Evolutionary conservation across 2,113 vertebrate species (phyloP), one percentile per base, ranked within the genome.

Genomic region (Platanista minor): DNA sequence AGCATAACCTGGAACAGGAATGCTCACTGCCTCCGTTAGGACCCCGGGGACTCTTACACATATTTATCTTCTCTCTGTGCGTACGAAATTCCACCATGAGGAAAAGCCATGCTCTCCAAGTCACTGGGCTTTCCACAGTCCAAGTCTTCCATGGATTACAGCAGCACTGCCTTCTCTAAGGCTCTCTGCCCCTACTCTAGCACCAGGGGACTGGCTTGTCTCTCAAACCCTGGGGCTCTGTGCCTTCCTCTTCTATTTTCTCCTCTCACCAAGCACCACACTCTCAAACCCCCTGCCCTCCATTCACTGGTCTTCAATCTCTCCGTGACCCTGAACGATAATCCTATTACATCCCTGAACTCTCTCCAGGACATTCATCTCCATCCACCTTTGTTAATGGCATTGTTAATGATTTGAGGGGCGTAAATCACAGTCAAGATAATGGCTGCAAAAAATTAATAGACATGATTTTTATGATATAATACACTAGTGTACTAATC

Each of bases 391-490:
- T 98, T 99, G 98, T 98, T 98, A 99, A 98, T 98, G 98, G 97
- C 98, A 97, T 86, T 97, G 97, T 98, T 99, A 99, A 99, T 98
- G 97, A 98, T 98, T 98, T 98, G 93, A 98, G 93, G 59, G 95
- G 96, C 98, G 97, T 98, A 99, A 98, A 99, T 99, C 98, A 98
- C 93, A 97, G 97, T 97, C 97, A 97, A 98, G 98, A 97, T 98
- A 99, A 98, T 98, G 97, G 98, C 98, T 96, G 95, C 97, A 99
- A 98, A 98, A 98, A 98, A 98, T 99, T 98, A 98, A 98, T 98
- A 98, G 98, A 98, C 97, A 97, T 98, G 41, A 98, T 98, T 98
- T 98, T 98, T 98, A 98, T 98, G 92, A 98, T 98, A 98, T 97
- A 98, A 98, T 98, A 97, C 98, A 98, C 97, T 98, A 98, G 97